A percentile compares a stretch with the other conserved stretches of the same genome.
phyloP scores from a whole-genome alignment of 2,888 invertebrate species.

The Drosophila emarginata region DNA sequence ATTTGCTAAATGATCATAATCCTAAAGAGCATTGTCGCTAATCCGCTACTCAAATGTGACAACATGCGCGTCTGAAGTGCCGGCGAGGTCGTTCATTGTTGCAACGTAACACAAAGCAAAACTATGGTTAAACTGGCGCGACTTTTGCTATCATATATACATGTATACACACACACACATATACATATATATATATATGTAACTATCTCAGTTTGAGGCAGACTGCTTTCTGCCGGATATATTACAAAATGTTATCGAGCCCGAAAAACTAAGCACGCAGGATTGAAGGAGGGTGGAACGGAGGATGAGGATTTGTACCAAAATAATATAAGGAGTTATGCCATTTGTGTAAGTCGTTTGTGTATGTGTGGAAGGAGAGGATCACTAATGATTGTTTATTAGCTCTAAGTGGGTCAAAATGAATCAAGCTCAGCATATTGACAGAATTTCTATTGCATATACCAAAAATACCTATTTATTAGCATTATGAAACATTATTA shows the following conservation, averaged over 20 bases:
- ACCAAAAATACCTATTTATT: conserved; percentile 10
- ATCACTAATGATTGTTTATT: conserved; percentile 64
- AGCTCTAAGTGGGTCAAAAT: conserved; percentile 67
- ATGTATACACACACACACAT: not conserved
- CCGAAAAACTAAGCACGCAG: not conserved
- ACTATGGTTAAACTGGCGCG: conserved; percentile 20
- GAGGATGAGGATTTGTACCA: too few relatives aligned
- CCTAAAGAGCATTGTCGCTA: conserved; percentile 76
- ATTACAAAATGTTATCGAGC: conserved; percentile 18
- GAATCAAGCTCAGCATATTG: conserved; percentile 38
- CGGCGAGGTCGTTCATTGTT: conserved; percentile 42
- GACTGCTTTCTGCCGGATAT: conserved; percentile 24
- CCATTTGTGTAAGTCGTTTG: conserved; percentile 7
- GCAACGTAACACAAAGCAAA: conserved; percentile 14
- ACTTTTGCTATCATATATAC: conserved; percentile 2
- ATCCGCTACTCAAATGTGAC: conserved; percentile 81
- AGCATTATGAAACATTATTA: not conserved
- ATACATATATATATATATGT: too few relatives aligned
- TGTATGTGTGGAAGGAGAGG: not conserved
- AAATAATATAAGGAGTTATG: conserved; percentile 1
- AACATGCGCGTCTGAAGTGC: conserved; percentile 79
- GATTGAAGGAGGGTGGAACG: not conserved
- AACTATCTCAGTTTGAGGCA: conserved; percentile 10
- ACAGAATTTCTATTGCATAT: not conserved
- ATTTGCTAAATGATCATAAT: conserved; percentile 82